phyloP scores from a whole-genome alignment of 2,797 vertebrate species.

The Lycodopsis pacificus region DNA sequence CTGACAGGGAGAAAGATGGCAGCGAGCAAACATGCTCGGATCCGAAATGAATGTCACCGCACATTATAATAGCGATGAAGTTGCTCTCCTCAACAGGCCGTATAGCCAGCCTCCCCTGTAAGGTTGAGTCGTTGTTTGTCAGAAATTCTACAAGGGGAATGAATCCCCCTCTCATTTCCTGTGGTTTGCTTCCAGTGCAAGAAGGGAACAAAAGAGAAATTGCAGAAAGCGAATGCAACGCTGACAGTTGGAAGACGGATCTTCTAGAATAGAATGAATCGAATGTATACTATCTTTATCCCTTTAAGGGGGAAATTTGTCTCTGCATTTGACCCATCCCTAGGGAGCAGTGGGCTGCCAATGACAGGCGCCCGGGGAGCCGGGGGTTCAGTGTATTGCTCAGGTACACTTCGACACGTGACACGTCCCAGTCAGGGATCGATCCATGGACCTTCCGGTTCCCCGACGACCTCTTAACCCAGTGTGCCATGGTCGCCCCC shows the following conservation, averaged over 20 bases:
- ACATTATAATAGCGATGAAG: constrained; percentile 67
- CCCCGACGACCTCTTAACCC: too few species aligned
- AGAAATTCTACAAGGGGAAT: constrained; percentile 70
- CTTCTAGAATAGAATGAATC: too few species aligned
- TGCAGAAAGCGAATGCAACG: constrained; percentile 63
- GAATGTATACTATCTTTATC: too few species aligned
- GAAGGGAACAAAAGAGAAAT: constrained; percentile 68
- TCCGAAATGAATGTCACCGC: constrained; percentile 65
- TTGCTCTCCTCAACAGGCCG: constrained; percentile 71
- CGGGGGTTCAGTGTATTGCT: too few species aligned
- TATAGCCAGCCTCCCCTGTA: constrained; percentile 55
- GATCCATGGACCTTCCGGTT: too few species aligned
- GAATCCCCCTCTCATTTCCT: constrained; percentile 63
- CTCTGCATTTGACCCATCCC: too few species aligned
- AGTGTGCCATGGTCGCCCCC: too few species aligned
- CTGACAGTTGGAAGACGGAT: constrained; percentile 60
- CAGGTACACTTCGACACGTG: too few species aligned
- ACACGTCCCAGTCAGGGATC: too few species aligned
- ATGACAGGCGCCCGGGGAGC: too few species aligned
- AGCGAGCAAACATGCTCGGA: constrained; percentile 56
- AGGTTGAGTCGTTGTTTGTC: constrained; percentile 75
- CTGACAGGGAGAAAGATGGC: constrained; percentile 62
- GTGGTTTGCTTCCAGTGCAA: constrained; percentile 59
- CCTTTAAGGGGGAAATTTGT: too few species aligned
- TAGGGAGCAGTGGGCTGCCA: too few species aligned